Base-by-base conservation (phyloP, 2,113 vertebrate species). In the Typhlomys cinereus region DNA sequence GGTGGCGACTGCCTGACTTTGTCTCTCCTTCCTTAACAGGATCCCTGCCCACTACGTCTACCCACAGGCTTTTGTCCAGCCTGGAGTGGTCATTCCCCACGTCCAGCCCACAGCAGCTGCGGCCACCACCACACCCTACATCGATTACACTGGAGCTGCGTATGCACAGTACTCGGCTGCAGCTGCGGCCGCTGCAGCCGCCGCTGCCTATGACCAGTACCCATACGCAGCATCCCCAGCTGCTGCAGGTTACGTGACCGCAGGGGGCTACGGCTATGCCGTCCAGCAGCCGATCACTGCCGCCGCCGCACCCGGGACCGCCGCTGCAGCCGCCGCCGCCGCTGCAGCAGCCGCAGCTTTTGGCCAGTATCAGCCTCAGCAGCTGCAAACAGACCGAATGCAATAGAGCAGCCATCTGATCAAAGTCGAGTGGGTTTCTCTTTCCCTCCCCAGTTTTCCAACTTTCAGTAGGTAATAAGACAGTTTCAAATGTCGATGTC, bases 1-100 rank as follows among this genome's bases (percentile, higher is more conserved):
- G 3, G 62, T 93, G 4, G 6, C 8, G 54, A 18, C 4, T 5
- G 78, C 93, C 97, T 98, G 95, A 98, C 96, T 96, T 91, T 71
- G 46, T 95, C 95, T 97, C 96, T 89, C 95, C 0, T 98, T 97
- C 97, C 92, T 97, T 98, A 92, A 94, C 99, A 99, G 99, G 98
- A 99, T 99, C 95, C 99, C 99, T 29, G 98, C 99, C 95, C 99
- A 99, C 98, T 99, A 99, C 86, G 98, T 99, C 96, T 99, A 99
- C 97, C 99, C 99, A 62, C 99, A 99, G 98, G 99, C 99, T 94
- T 99, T 99, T 71, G 98, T 99, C 97, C 99, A 99, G 98, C 99
- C 99, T 6, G 99, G 99, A 95, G 97, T 99, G 97, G 99, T 99
- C 91, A 99, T 99, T 89, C 99, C 99, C 8, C 99, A 99, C 8